phyloP scores from a whole-genome alignment of 2,888 invertebrate species.

The Orchesellides sinensis region DNA sequence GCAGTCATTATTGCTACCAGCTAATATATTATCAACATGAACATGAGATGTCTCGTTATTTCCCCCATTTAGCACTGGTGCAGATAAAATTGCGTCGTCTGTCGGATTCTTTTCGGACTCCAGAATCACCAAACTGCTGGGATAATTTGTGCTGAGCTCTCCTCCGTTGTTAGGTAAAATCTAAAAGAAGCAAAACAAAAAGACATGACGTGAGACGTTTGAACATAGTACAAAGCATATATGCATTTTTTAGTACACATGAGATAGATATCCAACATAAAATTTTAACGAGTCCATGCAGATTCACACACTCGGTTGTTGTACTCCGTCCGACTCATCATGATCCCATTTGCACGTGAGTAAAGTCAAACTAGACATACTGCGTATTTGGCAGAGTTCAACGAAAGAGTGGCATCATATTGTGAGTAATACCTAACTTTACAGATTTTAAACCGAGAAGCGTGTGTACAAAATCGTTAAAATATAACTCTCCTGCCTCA shows the following conservation, averaged over 20 bases:
- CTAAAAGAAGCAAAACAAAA: slow-evolving; percentile 75
- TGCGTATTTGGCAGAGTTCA: slow-evolving; percentile 39
- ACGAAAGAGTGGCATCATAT: neutral
- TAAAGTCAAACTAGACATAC: slow-evolving; percentile 17
- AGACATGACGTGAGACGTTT: too few relatives aligned
- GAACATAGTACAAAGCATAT: too few relatives aligned
- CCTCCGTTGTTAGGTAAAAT: slow-evolving; percentile 83
- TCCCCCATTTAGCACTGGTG: slow-evolving; percentile 44
- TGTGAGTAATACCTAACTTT: neutral
- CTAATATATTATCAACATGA: slow-evolving; percentile 3
- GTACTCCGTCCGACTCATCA: neutral
- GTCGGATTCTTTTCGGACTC: slow-evolving; percentile 76
- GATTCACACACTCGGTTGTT: neutral
- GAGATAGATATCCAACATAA: neutral
- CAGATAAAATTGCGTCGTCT: slow-evolving; percentile 11
- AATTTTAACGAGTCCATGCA: neutral
- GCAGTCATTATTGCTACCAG: neutral
- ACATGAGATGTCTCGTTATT: slow-evolving; percentile 9
- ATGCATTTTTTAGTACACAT: neutral
- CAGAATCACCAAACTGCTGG: slow-evolving; percentile 83
- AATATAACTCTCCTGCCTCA: too few relatives aligned
- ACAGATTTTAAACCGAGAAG: too few relatives aligned
- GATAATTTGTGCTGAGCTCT: slow-evolving; percentile 84
- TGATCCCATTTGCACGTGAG: slow-evolving; percentile 26
- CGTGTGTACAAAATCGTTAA: too few relatives aligned